Evolutionary conservation across 2,113 vertebrate species (phyloP), one percentile per base, ranked within the genome.

Genomic region (Parotia lawesii): DNA sequence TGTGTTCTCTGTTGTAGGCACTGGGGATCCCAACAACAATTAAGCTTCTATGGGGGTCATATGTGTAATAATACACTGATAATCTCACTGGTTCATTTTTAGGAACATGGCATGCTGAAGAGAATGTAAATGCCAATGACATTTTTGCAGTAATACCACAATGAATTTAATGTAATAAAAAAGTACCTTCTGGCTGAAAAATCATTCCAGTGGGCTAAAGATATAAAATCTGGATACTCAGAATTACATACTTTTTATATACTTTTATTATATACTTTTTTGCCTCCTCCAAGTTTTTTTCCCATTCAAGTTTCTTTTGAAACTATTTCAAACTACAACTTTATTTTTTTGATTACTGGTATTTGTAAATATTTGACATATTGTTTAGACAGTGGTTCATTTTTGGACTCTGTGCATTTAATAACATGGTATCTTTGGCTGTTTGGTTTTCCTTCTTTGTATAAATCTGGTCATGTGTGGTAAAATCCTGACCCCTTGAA

Each of bases 1-100:
- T 0, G 0, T 0, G 0, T 10, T 15, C 23, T 17, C 15, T 3
- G 1, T 54, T 87, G 15, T 38, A 51, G 62, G 33, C 21, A 5
- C 19, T 48, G 47, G 9, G 8, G 44, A 66, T 15, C 29, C 3
- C 28, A 75, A 25, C 4, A 61, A 17, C 24, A 11, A 2, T 66
- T 44, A 64, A 47, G 17, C 7, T 81, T 87, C 60, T 65, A 0
- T n/a, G 24, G 9, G 6, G 78, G 14, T 58, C 4, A 1, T 7
- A 5, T 47, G 6, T 50, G 44, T 35, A 81, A 62, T 33, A 53
- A 27, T 37, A 27, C 38, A 27, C 33, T 53, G 44, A 29, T 54
- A 70, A 60, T 67, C n/a, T 29, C 2, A 0, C 29, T 78, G 16
- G 14, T 67, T 79, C 16, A 28, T 74, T 90, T 85, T 66, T 67